Evolutionary conservation across 2,888 invertebrate species (phyloP).

Genomic region (Ophraella communa): DNA sequence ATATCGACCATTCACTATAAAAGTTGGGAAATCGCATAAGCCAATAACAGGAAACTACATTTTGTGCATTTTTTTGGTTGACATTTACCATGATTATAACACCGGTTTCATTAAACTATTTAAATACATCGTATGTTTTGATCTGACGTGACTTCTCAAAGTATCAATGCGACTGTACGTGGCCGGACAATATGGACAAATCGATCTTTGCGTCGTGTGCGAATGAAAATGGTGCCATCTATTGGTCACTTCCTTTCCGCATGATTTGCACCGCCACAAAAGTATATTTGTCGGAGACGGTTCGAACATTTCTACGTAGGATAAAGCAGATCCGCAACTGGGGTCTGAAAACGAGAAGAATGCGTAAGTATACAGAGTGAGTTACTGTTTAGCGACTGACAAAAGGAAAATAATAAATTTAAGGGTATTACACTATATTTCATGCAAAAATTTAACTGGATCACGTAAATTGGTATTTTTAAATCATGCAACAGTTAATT

Average conservation of each 20-base stretch:
- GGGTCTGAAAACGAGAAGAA: slow-evolving; percentile 46
- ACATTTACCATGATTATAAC: slow-evolving; percentile 12
- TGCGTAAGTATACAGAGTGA: not conserved
- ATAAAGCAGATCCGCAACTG: slow-evolving; percentile 59
- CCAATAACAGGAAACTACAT: no score
- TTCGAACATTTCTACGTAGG: slow-evolving; percentile 84
- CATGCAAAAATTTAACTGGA: no score
- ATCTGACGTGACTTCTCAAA: slow-evolving; percentile 79
- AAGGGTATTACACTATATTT: no score
- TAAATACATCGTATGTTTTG: slow-evolving; percentile 66
- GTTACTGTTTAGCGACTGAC: no score
- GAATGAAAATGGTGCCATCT: slow-evolving; percentile 89
- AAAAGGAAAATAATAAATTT: no score
- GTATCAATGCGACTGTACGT: slow-evolving; percentile 90
- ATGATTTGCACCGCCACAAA: slow-evolving; percentile 81
- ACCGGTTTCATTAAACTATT: slow-evolving; percentile 33
- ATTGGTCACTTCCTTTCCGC: slow-evolving; percentile 82
- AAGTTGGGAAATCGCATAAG: no score
- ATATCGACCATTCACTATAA: no score
- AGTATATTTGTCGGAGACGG: slow-evolving; percentile 74
- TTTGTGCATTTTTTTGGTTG: not conserved
- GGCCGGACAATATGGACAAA: slow-evolving; percentile 85
- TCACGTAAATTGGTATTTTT: no score
- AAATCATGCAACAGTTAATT: no score
- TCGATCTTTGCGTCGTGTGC: slow-evolving; percentile 79